Base-by-base conservation (phyloP, 2,113 vertebrate species). In the Hippolais icterina region DNA sequence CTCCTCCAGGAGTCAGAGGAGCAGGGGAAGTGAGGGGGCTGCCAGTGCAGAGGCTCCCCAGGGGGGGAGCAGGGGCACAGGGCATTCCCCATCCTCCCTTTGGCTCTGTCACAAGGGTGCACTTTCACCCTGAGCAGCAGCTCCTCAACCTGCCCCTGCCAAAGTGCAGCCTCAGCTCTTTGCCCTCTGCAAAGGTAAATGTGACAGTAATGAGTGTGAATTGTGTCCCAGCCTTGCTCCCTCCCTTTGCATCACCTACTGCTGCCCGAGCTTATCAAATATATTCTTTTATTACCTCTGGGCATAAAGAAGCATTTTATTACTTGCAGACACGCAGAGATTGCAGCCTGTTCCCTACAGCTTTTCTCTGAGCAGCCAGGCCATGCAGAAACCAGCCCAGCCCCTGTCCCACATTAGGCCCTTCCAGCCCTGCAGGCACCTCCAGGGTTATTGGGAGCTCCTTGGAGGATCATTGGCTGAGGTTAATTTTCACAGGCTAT, bases 151-250 rank as follows among this genome's bases (percentile, higher is more conserved):
- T 46, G n/a, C 7, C 16, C 42, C 28, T 42, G 53, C 25, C 77
- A 20, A 29, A 47, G 49, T 5, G 22, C 76, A n/a, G 5, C 11
- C 76, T 37, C 42, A 29, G 59, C 64, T 59, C 77, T 86, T 54
- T 29, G 53, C 46, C 61, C n/a, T 9, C 69, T 61, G 37, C 46
- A 7, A 50, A 72, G 53, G 35, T 10, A 17, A 61, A 72, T 16
- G 9, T 17, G 35, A 12, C 29, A 37, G 8, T 4, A 33, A 10
- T 0, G 1, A 46, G 60, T 3, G 15, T 33, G 47, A 25, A 0
- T 22, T 57, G 15, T 28, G 28, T 87, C 54, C 74, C 41, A 2
- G 3, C 75, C 37, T 18, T 16, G 24, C 47, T 44, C 21, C 10
- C 8, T 52, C 28, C 35, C 39, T 27, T 20, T 10, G 10, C 41